Evolutionary conservation across 2,797 vertebrate genomes (phyloP).

Genomic region (Cyprinodon diabolis): DNA sequence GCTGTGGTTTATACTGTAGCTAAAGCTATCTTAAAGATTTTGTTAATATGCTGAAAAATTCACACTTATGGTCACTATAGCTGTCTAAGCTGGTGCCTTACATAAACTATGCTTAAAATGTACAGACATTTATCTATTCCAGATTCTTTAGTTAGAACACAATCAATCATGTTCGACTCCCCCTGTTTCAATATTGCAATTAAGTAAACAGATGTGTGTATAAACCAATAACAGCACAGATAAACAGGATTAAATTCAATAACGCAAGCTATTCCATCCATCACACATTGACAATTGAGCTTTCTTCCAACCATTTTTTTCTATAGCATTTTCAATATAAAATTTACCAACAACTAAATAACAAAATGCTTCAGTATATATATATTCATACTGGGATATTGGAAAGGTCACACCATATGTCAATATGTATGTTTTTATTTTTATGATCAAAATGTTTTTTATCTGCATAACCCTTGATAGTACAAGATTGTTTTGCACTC

Average conservation of each 20-base stretch:
- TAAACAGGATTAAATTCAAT: conserved; percentile 52
- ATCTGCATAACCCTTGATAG: too few relatives aligned
- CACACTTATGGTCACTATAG: conserved; percentile 6
- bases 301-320: conserved; percentile 3
- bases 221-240: conserved; percentile 52
- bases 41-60: conserved; percentile 29
- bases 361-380: too few relatives aligned
- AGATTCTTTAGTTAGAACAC: conserved; percentile 28
- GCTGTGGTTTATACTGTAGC: conserved; percentile 31
- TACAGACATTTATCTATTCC: conserved; percentile 13
- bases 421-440: too few relatives aligned
- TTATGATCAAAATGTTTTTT: too few relatives aligned
- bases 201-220: conserved; percentile 56
- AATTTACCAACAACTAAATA: neutral
- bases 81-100: conserved; percentile 24
- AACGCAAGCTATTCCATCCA: conserved; percentile 37
- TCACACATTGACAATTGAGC: conserved; percentile 18
- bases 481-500: too few relatives aligned
- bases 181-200: conserved; percentile 51
- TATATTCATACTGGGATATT: neutral
- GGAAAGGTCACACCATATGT: neutral
- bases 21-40: conserved; percentile 35
- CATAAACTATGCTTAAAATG: conserved; percentile 36
- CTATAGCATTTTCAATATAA: neutral
- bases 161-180: conserved; percentile 52